Percentiles rank a stretch among this genome's conserved stretches.
phyloP scores from a whole-genome alignment of 2,797 vertebrate species.

The Chiloscyllium punctatum region DNA sequence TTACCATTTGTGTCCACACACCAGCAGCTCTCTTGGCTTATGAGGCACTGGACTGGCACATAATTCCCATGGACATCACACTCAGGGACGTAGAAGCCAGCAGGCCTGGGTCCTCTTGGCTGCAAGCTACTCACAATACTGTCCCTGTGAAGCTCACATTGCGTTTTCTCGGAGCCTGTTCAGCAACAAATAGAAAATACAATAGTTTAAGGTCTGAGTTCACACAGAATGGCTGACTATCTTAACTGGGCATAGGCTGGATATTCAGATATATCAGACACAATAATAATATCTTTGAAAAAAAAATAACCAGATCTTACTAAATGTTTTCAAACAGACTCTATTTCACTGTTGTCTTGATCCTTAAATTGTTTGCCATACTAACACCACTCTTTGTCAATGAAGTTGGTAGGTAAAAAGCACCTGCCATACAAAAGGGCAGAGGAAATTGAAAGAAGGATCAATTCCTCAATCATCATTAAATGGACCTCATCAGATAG shows the following conservation, averaged over 20 bases:
- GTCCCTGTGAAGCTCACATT: slow-evolving; percentile 72
- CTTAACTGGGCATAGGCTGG: too few relatives aligned
- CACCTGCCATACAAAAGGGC: background rate
- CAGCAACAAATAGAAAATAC: background rate
- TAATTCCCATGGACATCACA: slow-evolving; percentile 79
- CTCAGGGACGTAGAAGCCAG: slow-evolving; percentile 66
- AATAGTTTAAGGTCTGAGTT: background rate
- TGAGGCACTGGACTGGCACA: slow-evolving; percentile 75
- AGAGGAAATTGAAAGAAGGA: background rate
- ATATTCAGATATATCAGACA: background rate
- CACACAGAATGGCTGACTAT: background rate
- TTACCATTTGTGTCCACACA: slow-evolving; percentile 77
- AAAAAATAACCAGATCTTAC: background rate
- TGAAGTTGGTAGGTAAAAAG: background rate
- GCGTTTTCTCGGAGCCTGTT: slow-evolving; percentile 67
- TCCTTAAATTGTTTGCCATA: background rate
- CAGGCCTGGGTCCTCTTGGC: slow-evolving; percentile 54
- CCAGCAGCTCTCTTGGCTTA: slow-evolving; percentile 77
- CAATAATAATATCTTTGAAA: background rate
- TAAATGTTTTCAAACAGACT: background rate
- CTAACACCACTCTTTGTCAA: background rate
- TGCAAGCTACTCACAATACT: slow-evolving; percentile 50
- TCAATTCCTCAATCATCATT: background rate
- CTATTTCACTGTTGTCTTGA: too few relatives aligned
- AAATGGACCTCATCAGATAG: background rate